Percentiles rank a stretch among this genome's conserved stretches.
phyloP scores from a whole-genome alignment of 2,888 invertebrate species.

The Campoplex capitator region DNA sequence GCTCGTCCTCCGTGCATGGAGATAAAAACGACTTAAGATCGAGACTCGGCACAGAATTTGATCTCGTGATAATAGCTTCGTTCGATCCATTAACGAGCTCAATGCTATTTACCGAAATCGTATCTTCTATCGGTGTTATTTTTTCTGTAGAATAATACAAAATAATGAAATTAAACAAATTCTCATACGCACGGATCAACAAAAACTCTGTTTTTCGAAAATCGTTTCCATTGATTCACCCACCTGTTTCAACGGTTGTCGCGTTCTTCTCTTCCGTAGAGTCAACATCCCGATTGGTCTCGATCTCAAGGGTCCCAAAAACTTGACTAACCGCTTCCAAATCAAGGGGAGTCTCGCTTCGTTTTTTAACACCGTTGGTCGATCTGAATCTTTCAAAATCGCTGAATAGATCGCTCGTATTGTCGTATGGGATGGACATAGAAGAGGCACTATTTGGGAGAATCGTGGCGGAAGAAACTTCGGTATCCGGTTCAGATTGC shows the following conservation, averaged over 20 bases:
- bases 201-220: background rate
- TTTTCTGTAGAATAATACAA: slow-evolving; percentile 75
- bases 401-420: slow-evolving; percentile 76
- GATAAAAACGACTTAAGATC: slow-evolving; percentile 83
- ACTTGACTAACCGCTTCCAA: slow-evolving; percentile 76
- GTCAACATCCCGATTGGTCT: slow-evolving; percentile 71
- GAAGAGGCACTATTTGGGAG: slow-evolving; percentile 35
- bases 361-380: slow-evolving; percentile 69
- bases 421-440: slow-evolving; percentile 39
- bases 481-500: slow-evolving; percentile 66
- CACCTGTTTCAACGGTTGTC: slow-evolving; percentile 75
- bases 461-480: background rate
- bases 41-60: slow-evolving; percentile 83
- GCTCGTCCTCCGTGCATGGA: slow-evolving; percentile 80
- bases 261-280: slow-evolving; percentile 76
- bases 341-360: slow-evolving; percentile 24
- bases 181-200: background rate
- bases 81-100: slow-evolving; percentile 78
- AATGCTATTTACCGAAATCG: slow-evolving; percentile 82
- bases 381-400: slow-evolving; percentile 77
- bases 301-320: slow-evolving; percentile 79
- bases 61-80: slow-evolving; percentile 79
- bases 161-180: background rate
- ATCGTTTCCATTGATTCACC: background rate
- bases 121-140: slow-evolving; percentile 80